Conservation (phyloP, 64 coral and sea anemone species). For the Actinia tenebrosa region DNA sequence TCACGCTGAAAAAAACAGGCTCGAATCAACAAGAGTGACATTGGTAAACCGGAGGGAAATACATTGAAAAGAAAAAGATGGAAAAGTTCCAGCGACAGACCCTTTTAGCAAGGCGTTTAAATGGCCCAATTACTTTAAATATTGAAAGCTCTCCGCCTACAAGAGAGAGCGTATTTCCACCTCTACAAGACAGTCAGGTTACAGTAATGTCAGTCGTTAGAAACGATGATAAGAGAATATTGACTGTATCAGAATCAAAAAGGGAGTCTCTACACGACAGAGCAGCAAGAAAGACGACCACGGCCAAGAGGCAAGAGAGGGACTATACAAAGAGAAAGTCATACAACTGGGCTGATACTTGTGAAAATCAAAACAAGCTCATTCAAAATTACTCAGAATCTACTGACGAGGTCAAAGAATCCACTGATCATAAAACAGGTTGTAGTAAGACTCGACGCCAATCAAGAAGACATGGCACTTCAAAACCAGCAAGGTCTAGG, state of each 20-base stretch:
- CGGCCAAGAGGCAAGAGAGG: neutral
- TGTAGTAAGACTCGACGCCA: neutral
- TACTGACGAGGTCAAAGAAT: neutral
- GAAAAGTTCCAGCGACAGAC: neutral
- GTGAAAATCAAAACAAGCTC: neutral
- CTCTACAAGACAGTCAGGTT: neutral
- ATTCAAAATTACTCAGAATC: neutral
- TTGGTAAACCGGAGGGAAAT: too few relatives aligned
- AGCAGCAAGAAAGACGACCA: neutral
- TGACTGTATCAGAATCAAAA: neutral
- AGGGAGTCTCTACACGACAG: neutral
- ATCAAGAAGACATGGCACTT: neutral
- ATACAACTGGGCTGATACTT: too few relatives aligned
- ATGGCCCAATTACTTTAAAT: neutral
- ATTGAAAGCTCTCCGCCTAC: neutral
- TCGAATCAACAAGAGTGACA: too few relatives aligned
- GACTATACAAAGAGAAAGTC: too few relatives aligned
- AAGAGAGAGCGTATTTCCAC: neutral
- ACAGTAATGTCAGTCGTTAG: neutral
- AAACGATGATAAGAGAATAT: neutral
- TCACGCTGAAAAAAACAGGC: too few relatives aligned
- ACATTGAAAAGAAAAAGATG: neutral
- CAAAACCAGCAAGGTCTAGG: neutral
- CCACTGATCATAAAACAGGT: neutral
- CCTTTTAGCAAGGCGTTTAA: neutral